A percentile compares a stretch with the other conserved stretches of the same genome.
These are phyloP conservation scores for Tetheella fluctuosa DNA, from an alignment of 2,888 invertebrate genomes.

Conservation along the genomic window DNA sequence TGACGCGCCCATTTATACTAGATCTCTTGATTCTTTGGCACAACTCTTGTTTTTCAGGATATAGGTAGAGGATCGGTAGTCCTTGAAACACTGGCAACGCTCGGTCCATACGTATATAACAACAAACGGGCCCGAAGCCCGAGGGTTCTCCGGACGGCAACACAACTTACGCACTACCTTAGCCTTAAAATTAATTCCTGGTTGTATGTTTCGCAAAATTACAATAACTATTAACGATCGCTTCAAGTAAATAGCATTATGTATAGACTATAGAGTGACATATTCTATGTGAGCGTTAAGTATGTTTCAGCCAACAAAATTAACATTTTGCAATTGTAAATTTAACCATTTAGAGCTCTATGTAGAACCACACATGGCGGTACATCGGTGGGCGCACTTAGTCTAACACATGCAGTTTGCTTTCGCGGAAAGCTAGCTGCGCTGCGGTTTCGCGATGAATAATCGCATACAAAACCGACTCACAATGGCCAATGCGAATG, in stretches of 20 bases:
- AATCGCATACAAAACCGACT: slow-evolving; percentile 79
- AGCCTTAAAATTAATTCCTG: slow-evolving; percentile 51
- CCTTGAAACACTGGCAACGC: slow-evolving; percentile 49
- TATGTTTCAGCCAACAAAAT: slow-evolving; percentile 21
- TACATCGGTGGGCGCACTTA: slow-evolving; percentile 58
- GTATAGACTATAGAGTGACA: slow-evolving; percentile 30
- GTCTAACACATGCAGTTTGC: slow-evolving; percentile 66
- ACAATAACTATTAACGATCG: slow-evolving; percentile 45
- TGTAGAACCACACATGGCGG: slow-evolving; percentile 60
- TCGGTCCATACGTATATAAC: slow-evolving; percentile 53
- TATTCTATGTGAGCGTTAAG: slow-evolving; percentile 40
- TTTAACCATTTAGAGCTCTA: slow-evolving; percentile 49
- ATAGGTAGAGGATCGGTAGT: slow-evolving; percentile 35
- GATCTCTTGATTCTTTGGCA: slow-evolving; percentile 51
- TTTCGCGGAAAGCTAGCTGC: slow-evolving; percentile 73
- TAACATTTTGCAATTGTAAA: slow-evolving; percentile 36
- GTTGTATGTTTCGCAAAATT: slow-evolving; percentile 39
- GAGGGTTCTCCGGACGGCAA: slow-evolving; percentile 54
- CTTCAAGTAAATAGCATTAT: slow-evolving; percentile 38
- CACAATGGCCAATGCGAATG: slow-evolving; percentile 83
- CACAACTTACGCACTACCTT: slow-evolving; percentile 50
- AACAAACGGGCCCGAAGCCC: slow-evolving; percentile 45
- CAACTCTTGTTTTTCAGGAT: slow-evolving; percentile 34
- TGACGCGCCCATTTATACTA: slow-evolving; percentile 60
- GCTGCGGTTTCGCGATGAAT: slow-evolving; percentile 76